Conservation (phyloP, 2,113 vertebrate species). For the Rhinopomastus cyanomelas region DNA sequence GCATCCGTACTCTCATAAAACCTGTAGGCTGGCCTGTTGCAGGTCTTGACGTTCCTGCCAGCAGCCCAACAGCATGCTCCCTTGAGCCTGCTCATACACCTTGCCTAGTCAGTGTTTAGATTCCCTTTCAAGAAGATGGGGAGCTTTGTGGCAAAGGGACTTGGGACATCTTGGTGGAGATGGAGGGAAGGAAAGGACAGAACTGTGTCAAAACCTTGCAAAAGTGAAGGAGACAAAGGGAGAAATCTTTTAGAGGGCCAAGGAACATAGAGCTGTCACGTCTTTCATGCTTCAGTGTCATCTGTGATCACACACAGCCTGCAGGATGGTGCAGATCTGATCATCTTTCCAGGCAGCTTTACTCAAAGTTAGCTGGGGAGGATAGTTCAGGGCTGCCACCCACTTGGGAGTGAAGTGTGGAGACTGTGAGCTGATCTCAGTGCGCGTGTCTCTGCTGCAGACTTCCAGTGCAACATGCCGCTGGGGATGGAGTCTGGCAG, state of each 20-base stretch:
- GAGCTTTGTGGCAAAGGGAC: neutral
- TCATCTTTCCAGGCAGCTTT: slow-evolving; percentile 1
- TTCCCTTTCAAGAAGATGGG: neutral
- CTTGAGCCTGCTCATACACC: neutral
- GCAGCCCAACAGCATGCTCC: neutral
- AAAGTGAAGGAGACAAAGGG: neutral
- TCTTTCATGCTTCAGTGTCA: neutral
- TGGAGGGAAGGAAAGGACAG: neutral
- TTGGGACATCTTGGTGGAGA: neutral
- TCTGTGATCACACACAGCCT: neutral
- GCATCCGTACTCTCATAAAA: neutral
- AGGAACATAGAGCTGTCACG: neutral
- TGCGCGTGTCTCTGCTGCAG: slow-evolving; percentile 63
- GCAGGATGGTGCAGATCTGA: neutral
- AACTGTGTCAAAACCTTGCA: neutral
- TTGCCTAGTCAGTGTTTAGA: neutral
- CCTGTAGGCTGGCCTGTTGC: neutral
- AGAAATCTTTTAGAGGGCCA: neutral
- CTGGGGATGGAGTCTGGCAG: slow-evolving; percentile 94
- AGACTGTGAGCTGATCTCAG: neutral
- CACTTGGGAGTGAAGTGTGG: neutral
- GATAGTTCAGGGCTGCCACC: neutral
- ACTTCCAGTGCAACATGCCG: slow-evolving; percentile 90
- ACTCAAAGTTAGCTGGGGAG: neutral
- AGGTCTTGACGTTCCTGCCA: fast-evolving